These are phyloP conservation scores for Caenorhabditis sp. DNA, from an alignment of 2,888 invertebrate genomes.

Conservation along the genomic window DNA sequence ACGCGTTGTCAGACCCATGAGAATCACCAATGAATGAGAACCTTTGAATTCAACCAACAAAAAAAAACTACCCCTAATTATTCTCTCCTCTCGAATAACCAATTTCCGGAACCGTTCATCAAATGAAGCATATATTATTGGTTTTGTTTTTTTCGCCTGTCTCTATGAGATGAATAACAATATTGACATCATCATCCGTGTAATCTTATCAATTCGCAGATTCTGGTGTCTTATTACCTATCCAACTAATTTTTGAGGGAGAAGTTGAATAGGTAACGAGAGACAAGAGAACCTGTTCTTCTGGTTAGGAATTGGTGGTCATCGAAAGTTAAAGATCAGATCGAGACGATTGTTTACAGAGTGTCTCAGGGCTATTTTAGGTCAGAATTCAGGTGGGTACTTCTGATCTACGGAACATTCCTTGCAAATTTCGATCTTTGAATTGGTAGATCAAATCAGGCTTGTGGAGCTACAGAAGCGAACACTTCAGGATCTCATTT, in stretches of 20 bases:
- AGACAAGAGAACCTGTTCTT: conserved; percentile 6
- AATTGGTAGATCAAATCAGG: no score
- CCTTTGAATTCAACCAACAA: no score
- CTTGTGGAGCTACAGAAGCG: no score
- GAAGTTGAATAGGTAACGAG: conserved; percentile 10
- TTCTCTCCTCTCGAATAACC: not conserved
- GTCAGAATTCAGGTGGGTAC: no score
- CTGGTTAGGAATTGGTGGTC: not conserved
- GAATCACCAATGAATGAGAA: conserved; percentile 25
- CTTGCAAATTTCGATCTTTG: no score
- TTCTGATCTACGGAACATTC: no score
- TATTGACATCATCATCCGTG: not conserved
- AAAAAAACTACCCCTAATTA: not conserved
- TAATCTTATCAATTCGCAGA: conserved; percentile 9
- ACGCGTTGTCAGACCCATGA: conserved; percentile 48
- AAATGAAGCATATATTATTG: conserved; percentile 16
- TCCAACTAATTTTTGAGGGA: not conserved
- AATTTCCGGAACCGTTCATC: conserved; percentile 23
- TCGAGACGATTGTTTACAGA: no score
- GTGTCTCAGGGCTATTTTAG: no score
- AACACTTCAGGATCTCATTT: no score
- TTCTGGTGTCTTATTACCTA: not conserved
- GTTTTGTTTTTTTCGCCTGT: not conserved
- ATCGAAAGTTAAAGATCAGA: not conserved
- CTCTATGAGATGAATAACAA: conserved; percentile 14